phyloP scores from a whole-genome alignment of 92 coral and sea anemone species.

The Scolanthus callimorphus region DNA sequence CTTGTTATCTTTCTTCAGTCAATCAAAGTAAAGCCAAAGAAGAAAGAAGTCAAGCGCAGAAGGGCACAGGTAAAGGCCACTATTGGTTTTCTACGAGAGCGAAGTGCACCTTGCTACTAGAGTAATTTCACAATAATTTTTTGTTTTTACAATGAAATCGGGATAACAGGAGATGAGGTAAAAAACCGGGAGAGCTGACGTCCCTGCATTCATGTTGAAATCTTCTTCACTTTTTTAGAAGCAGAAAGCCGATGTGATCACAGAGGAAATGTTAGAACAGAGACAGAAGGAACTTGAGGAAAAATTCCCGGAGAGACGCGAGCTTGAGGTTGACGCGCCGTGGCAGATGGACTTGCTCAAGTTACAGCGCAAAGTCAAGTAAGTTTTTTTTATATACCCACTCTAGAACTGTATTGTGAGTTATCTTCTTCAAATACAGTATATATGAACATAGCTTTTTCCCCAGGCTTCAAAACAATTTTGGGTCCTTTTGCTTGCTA shows the following conservation, averaged over 20 bases:
- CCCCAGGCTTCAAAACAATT: too few species aligned
- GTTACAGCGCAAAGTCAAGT: slow-evolving; percentile 94
- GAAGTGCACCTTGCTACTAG: too few species aligned
- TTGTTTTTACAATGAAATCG: too few species aligned
- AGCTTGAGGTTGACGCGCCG: slow-evolving; percentile 87
- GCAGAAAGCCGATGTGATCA: slow-evolving; percentile 29
- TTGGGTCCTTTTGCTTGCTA: too few species aligned
- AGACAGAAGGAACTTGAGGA: slow-evolving; percentile 85
- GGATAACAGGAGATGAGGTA: too few species aligned
- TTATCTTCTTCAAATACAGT: too few species aligned
- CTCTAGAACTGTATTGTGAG: neutral
- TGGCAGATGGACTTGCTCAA: slow-evolving; percentile 84
- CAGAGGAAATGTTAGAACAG: slow-evolving; percentile 67
- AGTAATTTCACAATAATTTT: neutral
- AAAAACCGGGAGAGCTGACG: too few species aligned
- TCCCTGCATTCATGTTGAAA: too few species aligned
- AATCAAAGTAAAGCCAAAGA: slow-evolving; percentile 60
- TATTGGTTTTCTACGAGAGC: too few species aligned
- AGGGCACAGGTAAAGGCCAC: slow-evolving; percentile 31
- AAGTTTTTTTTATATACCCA: slow-evolving; percentile 4
- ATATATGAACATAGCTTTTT: too few species aligned
- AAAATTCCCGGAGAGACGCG: slow-evolving; percentile 93
- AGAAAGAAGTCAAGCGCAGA: slow-evolving; percentile 59
- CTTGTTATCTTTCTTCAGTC: slow-evolving; percentile 34
- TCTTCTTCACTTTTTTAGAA: slow-evolving; percentile 22